These are phyloP conservation scores for Carassius carassius DNA, from an alignment of 2,113 vertebrate species.

Conservation along the genomic window DNA sequence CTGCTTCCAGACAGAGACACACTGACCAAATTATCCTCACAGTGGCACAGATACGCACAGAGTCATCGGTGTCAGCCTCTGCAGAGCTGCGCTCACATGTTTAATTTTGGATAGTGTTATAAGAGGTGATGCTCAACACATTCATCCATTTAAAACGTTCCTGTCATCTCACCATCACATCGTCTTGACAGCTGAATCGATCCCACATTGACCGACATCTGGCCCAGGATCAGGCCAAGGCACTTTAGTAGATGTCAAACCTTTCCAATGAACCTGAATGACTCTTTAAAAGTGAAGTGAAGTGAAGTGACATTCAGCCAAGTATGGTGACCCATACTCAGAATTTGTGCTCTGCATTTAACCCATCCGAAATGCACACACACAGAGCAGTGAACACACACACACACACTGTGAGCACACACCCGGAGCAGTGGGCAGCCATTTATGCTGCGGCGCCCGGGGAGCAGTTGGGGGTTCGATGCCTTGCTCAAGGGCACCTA, in stretches of 20 bases:
- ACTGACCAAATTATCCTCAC: background rate
- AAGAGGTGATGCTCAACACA: slow-evolving; percentile 2
- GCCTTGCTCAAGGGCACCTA: no score
- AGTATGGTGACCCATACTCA: no score
- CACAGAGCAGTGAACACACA: no score
- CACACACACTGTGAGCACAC: no score
- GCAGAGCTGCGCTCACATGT: background rate
- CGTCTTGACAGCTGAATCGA: background rate
- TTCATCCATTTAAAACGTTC: slow-evolving; percentile 2
- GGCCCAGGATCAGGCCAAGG: background rate
- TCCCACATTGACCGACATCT: background rate
- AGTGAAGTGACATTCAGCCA: no score
- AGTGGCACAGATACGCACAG: background rate
- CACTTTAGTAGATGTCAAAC: background rate
- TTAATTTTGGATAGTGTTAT: slow-evolving; percentile 5
- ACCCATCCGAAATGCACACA: no score
- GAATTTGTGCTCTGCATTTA: no score
- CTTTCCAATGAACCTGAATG: no score
- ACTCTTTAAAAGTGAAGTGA: no score
- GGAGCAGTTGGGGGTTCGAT: no score
- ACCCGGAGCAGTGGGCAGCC: no score
- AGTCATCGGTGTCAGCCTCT: slow-evolving; percentile 9
- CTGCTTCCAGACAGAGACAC: background rate
- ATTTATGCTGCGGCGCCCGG: no score
- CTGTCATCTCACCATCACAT: slow-evolving; percentile 3